Evolutionary conservation across 2,888 invertebrate genomes (phyloP), one percentile per base, ranked within the genome.

Genomic region (Phortica okadai): DNA sequence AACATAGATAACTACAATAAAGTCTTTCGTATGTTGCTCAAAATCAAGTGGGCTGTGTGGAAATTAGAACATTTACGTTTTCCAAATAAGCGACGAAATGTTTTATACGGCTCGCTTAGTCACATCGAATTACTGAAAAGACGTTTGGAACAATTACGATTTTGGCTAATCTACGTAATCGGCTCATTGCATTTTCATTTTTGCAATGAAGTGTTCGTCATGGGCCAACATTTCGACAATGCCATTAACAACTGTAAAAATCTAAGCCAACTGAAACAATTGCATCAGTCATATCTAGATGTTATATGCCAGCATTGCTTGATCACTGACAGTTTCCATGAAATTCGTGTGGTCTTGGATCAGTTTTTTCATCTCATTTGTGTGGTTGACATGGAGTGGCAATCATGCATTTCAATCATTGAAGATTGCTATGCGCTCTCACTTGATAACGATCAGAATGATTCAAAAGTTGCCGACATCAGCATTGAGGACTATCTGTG

Each of bases 31-130:
- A 92, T 93, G 73, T 90, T 93, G 66, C 83, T 93, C 6, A 93
- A 93, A 88, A 87, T 93, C 0, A 93, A 93, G 82, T 93, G 93
- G 92, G 93, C 93, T 5, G 80, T 92, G 16, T 93, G 92, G 91
- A 91, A 92, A 2, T 83, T 93, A 64, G 92, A 93, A 81, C 92
- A 92, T 79, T 83, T 93, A 14, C 84, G 84, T 75, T 93, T 93
- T 75, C 81, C 90, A 1, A 82, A 82, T 0, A 84, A 84, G 2
- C 81, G 79, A 16, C 78, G 81, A 0, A 76, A 80, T 1, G 74
- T 82, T 16, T 82, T 89, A 0, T 91, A 88, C 74, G 86, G 83
- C 0, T 83, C 85, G 3, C 81, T 90, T 50, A 88, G 87, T 79
- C 85, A 91, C 77, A 80, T 88, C 4, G 90, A 90, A 45, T 78